Percentiles rank a stretch among this genome's conserved stretches.
Conservation (phyloP, 1,140 invertebrate species). For the Drosophila takahashii region DNA sequence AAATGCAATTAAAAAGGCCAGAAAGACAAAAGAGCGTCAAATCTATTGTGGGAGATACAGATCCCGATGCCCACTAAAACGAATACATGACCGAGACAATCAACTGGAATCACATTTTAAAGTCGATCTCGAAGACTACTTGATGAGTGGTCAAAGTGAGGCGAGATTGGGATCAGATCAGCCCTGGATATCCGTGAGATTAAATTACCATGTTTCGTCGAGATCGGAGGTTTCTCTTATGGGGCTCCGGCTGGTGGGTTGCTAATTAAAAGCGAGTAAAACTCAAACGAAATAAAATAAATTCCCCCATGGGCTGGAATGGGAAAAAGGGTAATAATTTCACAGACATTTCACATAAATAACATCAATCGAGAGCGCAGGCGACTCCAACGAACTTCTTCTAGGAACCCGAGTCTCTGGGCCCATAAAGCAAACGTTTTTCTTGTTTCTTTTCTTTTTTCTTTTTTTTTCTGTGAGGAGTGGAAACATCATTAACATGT, state of each 20-base stretch:
- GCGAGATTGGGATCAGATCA: constrained; percentile 71
- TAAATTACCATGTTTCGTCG: constrained; percentile 71
- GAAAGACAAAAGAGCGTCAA: constrained; percentile 71
- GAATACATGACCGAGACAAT: constrained; percentile 36
- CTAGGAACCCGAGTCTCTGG: constrained; percentile 66
- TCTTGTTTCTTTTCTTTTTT: constrained; percentile 36
- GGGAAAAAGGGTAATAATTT: constrained; percentile 77
- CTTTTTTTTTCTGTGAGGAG: constrained; percentile 31
- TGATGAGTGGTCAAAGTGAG: constrained; percentile 80
- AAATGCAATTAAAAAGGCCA: constrained; percentile 63
- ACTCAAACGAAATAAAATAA: constrained; percentile 79
- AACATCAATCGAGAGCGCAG: constrained; percentile 75
- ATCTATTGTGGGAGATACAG: constrained; percentile 51
- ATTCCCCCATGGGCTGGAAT: constrained; percentile 48
- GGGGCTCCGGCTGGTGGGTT: constrained; percentile 45
- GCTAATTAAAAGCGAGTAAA: constrained; percentile 82
- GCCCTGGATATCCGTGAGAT: constrained; percentile 56
- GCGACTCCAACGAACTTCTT: constrained; percentile 41
- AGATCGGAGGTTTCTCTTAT: constrained; percentile 40
- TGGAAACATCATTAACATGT: constrained; percentile 81
- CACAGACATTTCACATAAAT: constrained; percentile 82
- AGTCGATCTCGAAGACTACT: constrained; percentile 64
- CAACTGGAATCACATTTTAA: constrained; percentile 71
- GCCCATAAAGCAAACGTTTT: constrained; percentile 63
- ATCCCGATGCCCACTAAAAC: background rate